Percentiles rank a stretch among this genome's conserved stretches.
Evolutionary conservation across 2,113 vertebrate species (phyloP).

Genomic region (Columba janthina): DNA sequence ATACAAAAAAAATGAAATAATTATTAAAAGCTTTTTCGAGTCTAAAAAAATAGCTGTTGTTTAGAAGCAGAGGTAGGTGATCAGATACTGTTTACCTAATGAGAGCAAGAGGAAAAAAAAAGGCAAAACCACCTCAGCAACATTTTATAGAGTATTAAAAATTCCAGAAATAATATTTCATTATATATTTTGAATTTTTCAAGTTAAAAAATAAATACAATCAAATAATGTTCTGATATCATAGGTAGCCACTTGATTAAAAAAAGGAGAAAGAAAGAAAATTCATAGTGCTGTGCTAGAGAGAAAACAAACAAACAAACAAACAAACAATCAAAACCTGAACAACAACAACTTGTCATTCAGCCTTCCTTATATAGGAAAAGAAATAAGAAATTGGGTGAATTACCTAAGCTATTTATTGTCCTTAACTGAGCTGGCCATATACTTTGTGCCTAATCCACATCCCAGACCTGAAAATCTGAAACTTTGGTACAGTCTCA

Average conservation of each 20-base stretch:
- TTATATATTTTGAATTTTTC: background rate
- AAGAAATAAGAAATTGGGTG: background rate
- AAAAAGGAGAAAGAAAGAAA: background rate
- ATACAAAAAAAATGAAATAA: background rate
- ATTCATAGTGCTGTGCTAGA: background rate
- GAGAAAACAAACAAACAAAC: too few species aligned
- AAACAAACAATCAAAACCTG: too few species aligned
- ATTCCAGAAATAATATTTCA: background rate
- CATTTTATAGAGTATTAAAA: background rate
- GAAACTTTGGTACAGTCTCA: background rate
- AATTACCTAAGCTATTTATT: background rate
- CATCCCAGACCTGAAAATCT: background rate
- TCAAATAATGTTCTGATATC: background rate
- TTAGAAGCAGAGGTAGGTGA: background rate
- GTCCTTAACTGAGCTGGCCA: background rate
- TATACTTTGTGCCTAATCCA: background rate
- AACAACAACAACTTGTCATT: background rate
- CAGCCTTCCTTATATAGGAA: background rate
- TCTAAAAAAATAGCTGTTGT: background rate
- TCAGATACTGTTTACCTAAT: background rate
- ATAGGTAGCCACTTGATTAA: background rate
- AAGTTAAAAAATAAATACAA: background rate
- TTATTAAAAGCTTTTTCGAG: background rate
- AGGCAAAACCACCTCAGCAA: background rate
- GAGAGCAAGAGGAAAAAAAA: background rate